Percentiles rank a stretch among this genome's conserved stretches.
phyloP scores from a whole-genome alignment of 2,888 invertebrate genomes.

The Orgyia antiqua region DNA sequence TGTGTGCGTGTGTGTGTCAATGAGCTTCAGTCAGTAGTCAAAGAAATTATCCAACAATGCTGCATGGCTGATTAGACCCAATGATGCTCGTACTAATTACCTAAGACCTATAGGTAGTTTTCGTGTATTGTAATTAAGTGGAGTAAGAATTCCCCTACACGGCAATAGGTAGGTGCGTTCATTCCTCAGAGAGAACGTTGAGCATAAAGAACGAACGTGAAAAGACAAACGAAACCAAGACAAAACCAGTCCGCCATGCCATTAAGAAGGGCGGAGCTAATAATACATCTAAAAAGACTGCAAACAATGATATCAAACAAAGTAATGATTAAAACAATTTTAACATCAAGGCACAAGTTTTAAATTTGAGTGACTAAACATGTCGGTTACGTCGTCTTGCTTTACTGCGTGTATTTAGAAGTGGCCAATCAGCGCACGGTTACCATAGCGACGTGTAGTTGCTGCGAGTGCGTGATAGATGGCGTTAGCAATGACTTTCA shows the following conservation, averaged over 20 bases:
- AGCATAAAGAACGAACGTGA: too few species aligned
- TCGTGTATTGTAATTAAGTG: too few species aligned
- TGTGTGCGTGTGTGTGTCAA: too few species aligned
- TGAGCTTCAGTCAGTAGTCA: too few species aligned
- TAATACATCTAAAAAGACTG: slow-evolving; percentile 35
- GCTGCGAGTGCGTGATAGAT: slow-evolving; percentile 45
- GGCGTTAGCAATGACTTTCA: slow-evolving; percentile 38
- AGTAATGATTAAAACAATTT: slow-evolving; percentile 46
- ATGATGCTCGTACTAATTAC: too few species aligned
- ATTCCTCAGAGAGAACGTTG: too few species aligned
- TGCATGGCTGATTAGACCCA: too few species aligned
- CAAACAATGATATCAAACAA: slow-evolving; percentile 24
- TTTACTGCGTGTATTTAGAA: slow-evolving; percentile 32
- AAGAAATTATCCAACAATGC: too few species aligned
- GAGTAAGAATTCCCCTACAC: too few species aligned
- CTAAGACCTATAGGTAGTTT: too few species aligned
- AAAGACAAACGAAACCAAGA: slow-evolving; percentile 28
- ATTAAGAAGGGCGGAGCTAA: slow-evolving; percentile 68
- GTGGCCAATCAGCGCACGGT: slow-evolving; percentile 72
- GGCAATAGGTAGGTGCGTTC: too few species aligned
- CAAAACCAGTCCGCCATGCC: slow-evolving; percentile 64
- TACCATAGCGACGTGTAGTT: slow-evolving; percentile 56
- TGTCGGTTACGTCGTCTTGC: slow-evolving; percentile 42
- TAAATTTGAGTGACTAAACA: slow-evolving; percentile 36
- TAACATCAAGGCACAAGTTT: slow-evolving; percentile 33